Conservation (phyloP, 2,888 invertebrate species). For the Aspidiotus rigidus region DNA sequence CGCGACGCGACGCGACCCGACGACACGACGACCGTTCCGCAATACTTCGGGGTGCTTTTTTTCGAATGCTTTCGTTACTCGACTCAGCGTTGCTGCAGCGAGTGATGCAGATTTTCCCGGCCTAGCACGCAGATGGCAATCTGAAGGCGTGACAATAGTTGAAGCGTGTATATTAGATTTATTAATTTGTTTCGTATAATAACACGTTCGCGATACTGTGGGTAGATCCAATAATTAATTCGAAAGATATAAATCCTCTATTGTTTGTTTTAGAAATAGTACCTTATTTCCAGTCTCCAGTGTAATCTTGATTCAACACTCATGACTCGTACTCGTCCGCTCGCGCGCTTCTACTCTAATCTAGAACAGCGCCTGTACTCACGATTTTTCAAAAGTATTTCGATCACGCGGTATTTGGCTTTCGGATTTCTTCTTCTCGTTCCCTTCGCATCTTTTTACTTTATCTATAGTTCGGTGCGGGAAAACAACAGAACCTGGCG, state of each 20-base stretch:
- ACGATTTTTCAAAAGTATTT: no score
- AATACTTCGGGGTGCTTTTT: no score
- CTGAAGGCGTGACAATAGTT: slow-evolving; percentile 28
- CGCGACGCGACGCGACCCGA: no score
- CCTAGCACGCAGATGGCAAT: not conserved
- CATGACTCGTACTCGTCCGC: slow-evolving; percentile 17
- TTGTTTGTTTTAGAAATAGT: slow-evolving; percentile 28
- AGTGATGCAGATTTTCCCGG: no score
- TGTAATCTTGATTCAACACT: slow-evolving; percentile 22
- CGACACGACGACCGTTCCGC: no score
- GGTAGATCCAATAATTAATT: slow-evolving; percentile 32
- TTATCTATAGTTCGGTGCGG: no score
- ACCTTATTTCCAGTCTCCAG: not conserved
- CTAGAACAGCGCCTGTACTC: not conserved
- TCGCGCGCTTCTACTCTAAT: slow-evolving; percentile 1
- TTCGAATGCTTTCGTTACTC: no score
- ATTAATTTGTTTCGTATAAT: slow-evolving; percentile 29
- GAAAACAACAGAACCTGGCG: no score
- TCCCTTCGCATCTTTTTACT: no score
- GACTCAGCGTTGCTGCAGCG: no score
- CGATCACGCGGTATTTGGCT: no score
- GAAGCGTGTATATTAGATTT: slow-evolving; percentile 28
- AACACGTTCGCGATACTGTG: slow-evolving; percentile 27
- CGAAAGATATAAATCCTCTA: slow-evolving; percentile 30
- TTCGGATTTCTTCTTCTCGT: no score